Evolutionary conservation across 2,888 invertebrate genomes (phyloP), one percentile per base, ranked within the genome.

Genomic region (Cosmia pyralina): DNA sequence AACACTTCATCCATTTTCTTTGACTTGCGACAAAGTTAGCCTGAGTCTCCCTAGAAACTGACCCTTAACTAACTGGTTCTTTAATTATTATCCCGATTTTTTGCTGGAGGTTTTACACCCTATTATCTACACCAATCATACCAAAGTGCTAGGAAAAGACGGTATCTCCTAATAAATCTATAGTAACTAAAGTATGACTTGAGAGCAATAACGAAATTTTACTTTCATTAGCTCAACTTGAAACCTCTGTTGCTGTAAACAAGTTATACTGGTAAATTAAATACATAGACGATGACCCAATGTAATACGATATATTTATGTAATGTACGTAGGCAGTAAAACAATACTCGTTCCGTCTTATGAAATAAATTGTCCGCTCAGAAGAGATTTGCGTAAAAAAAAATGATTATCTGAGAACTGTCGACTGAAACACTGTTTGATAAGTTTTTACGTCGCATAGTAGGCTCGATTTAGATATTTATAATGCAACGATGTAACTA

Each of bases 201-300:
- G 38, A 52, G 28, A 53, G 17, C 60, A 64, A n/a, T 28, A 70
- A 71, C 28, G 22, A 60, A 28, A 66, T 62, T 66, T 58, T 70
- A 82, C 71, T 79, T 82, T 66, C 82, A 66, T 66, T 17, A 15
- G 44, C 57, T 58, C 50, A 50, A 64, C 17, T 66, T 59, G 46
- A 52, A 55, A 53, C n/a, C 57, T 70, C 53, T 2, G 34, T 46
- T 58, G 44, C 60, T 59, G 63, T 64, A 77, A 79, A 82, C 82
- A 0, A 66, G 82, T 82, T 79, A 63, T 11, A 50, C 57, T 22
- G 46, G 64, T 76, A 76, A 60, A 67, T 50, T 76, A 76, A 60
- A 67, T 50, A 64, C 34, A 48, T 55, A 57, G 57, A 7, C 48
- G 62, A 70, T 65, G 78, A 77, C 72, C 53, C 63, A 77, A 82